Evolutionary conservation across 2,797 vertebrate genomes (phyloP), one percentile per base, ranked within the genome.

Genomic region (Tokudaia tokunoshimensis): DNA sequence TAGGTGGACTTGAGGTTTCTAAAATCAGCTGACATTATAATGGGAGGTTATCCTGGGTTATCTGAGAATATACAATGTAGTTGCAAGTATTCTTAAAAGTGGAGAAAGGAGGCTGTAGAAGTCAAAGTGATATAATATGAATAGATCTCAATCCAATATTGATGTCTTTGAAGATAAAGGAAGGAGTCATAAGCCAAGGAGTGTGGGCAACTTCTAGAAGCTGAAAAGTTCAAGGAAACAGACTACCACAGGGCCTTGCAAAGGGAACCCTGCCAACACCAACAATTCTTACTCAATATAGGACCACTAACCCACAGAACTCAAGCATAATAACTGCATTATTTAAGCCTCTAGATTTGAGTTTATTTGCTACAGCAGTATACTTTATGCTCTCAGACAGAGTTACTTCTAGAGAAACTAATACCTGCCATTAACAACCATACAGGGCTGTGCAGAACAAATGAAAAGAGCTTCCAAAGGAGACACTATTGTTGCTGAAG

Each of bases 331-430:
- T n/a, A 67, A 52, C 3, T 63, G 57, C 37, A 47, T 12, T 86
- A 13, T 91, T 93, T 88, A 92, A 95, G 55, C n/a, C 78, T 84
- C 26, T 41, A 50, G n/a, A 47, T 34, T 29, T 29, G 13, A 61
- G 55, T n/a, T 47, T 24, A 37, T 57, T 80, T 52, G 76, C 61
- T 87, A 65, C 12, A 41, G 14, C 5, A 80, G 72, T 47, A 50
- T 47, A 78, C 57, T 24, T n/a, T 9, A 34, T 67, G 29, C 75
- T 79, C 90, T 63, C 78, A 63, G 47, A 57, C 59, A 50, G 17
- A 59, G 6, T 34, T 82, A 26, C 22, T 90, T 67, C 86, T 41
- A 52, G 24, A 84, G 65, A 70, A 90, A 89, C 84, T 44, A 97
- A 87, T 44, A 55, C 19, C 34, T 94, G 52, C 34, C 22, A 80